Percentiles rank a stretch among this genome's conserved stretches.
phyloP scores from a whole-genome alignment of 2,797 vertebrate genomes.

The Xenopus petersii region DNA sequence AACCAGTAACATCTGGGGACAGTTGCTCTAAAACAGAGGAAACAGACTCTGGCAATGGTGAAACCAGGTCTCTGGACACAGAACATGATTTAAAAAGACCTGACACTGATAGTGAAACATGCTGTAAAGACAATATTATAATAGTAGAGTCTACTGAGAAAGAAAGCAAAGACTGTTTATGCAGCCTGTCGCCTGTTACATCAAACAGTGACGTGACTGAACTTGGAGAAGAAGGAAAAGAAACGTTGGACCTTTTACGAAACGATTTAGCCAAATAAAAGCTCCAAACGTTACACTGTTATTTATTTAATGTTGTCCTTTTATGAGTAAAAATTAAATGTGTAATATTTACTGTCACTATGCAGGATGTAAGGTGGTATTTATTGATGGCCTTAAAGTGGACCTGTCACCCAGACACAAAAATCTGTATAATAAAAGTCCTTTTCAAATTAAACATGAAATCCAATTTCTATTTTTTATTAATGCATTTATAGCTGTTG shows the following conservation, averaged over 20 bases:
- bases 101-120: conserved; percentile 52
- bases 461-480: no score
- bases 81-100: conserved; percentile 44
- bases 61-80: conserved; percentile 11
- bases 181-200: conserved; percentile 34
- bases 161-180: conserved; percentile 42
- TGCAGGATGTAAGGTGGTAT: no score
- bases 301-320: no score
- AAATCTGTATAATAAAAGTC: no score
- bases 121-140: conserved; percentile 33
- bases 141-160: conserved; percentile 47
- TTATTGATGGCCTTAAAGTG: no score
- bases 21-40: conserved; percentile 52
- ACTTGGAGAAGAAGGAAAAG: neutral
- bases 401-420: no score
- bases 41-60: conserved; percentile 44
- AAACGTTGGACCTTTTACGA: conserved; percentile 21
- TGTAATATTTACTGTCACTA: no score
- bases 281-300: no score
- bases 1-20: conserved; percentile 38
- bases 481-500: no score
- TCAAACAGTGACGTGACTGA: conserved; percentile 36
- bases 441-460: no score
- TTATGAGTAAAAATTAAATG: no score
- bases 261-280: conserved; percentile 49